Conservation (phyloP, 2,888 invertebrate species). For the Lomographa bimaculata region DNA sequence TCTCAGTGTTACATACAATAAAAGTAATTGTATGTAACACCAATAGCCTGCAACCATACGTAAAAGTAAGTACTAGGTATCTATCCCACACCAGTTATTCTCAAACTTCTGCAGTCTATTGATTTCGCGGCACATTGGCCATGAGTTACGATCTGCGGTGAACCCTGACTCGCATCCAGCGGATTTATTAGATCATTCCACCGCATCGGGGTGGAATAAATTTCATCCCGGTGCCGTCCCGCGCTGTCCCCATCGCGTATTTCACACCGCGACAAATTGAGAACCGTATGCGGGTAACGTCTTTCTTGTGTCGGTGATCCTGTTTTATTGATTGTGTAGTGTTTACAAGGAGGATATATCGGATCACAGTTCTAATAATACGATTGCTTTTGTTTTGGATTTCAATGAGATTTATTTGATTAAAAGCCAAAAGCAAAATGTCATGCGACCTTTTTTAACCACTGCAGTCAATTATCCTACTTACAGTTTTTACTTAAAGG, state of each 20-base stretch:
- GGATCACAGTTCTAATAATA: too few species aligned
- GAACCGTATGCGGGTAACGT: slow-evolving; percentile 63
- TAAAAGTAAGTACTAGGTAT: too few species aligned
- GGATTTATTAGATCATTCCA: slow-evolving; percentile 77
- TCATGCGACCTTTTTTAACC: too few species aligned
- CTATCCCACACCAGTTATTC: slow-evolving; percentile 3
- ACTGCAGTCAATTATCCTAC: too few species aligned
- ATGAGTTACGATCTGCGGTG: slow-evolving; percentile 72
- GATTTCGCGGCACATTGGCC: slow-evolving; percentile 80
- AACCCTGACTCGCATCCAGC: slow-evolving; percentile 66
- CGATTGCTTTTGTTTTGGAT: too few species aligned
- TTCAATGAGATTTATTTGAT: too few species aligned
- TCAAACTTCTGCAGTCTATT: slow-evolving; percentile 54
- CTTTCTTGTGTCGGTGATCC: slow-evolving; percentile 45
- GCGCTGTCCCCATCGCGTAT: slow-evolving; percentile 51
- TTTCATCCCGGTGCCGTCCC: slow-evolving; percentile 59
- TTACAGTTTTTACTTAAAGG: too few species aligned
- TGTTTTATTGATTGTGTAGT: slow-evolving; percentile 35
- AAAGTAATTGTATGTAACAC: too few species aligned
- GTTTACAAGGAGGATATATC: too few species aligned
- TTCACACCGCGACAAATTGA: slow-evolving; percentile 68
- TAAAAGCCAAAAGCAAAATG: too few species aligned
- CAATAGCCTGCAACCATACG: too few species aligned
- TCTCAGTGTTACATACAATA: too few species aligned
- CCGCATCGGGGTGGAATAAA: slow-evolving; percentile 71